phyloP scores from a whole-genome alignment of 2,888 invertebrate genomes.

The Tridacna gigas region DNA sequence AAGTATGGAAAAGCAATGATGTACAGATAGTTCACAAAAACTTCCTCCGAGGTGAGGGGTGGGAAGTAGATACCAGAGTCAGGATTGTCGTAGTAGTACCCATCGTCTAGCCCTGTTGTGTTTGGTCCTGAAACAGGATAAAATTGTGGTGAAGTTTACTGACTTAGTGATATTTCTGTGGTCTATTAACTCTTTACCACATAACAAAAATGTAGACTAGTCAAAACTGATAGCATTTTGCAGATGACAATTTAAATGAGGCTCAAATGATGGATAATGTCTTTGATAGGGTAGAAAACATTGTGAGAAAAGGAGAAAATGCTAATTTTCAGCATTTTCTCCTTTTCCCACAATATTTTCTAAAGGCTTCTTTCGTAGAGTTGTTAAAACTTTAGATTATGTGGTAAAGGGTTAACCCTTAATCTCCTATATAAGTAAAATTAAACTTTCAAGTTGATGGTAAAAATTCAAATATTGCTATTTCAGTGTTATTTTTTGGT shows the following conservation, averaged over 20 bases:
- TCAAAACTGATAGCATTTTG: neutral
- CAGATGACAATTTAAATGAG: too few relatives aligned
- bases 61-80: constrained; percentile 8
- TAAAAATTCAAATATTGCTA: too few relatives aligned
- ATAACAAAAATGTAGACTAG: neutral
- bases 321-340: neutral
- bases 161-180: too few relatives aligned
- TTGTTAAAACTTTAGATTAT: neutral
- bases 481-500: too few relatives aligned
- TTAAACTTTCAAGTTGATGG: too few relatives aligned
- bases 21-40: constrained; percentile 58
- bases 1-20: constrained; percentile 76
- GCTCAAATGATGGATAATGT: neutral
- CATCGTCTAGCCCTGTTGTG: constrained; percentile 17
- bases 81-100: neutral
- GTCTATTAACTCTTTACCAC: neutral
- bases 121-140: constrained; percentile 24
- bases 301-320: neutral
- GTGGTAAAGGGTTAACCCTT: neutral
- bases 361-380: neutral
- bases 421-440: too few relatives aligned
- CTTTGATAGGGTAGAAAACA: neutral
- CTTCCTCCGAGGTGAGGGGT: constrained; percentile 41
- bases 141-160: too few relatives aligned
- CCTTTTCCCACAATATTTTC: neutral